Conservation (phyloP, 2,113 vertebrate genomes). For the Chaenogobius annularis region DNA sequence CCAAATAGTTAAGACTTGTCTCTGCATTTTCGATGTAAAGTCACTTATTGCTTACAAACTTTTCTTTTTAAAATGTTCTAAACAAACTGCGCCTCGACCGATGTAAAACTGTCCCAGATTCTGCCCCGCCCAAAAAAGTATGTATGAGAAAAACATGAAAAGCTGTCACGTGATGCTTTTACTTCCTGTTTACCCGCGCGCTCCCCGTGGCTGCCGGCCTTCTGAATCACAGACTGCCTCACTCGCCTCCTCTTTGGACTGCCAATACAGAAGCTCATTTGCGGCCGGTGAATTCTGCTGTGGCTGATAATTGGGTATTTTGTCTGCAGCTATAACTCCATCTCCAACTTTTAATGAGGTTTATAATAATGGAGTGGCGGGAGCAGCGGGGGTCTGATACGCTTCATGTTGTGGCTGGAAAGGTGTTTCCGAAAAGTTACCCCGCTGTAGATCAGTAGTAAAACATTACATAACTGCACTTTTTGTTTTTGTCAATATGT, state of each 20-base stretch:
- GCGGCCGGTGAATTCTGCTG: constrained; percentile 63
- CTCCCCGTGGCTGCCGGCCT: constrained; percentile 21
- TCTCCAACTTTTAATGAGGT: constrained; percentile 74
- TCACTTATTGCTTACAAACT: too few relatives aligned
- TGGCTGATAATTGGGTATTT: constrained; percentile 75
- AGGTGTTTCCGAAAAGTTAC: constrained; percentile 32
- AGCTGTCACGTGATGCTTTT: too few relatives aligned
- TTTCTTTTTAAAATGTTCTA: too few relatives aligned
- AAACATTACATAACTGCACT: neutral
- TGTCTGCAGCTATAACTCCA: constrained; percentile 70
- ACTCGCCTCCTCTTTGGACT: constrained; percentile 15
- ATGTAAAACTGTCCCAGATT: too few relatives aligned
- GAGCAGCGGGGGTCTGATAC: constrained; percentile 32
- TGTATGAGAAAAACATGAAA: too few relatives aligned
- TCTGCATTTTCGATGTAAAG: too few relatives aligned
- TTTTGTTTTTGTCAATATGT: too few relatives aligned
- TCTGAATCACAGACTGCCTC: constrained; percentile 23
- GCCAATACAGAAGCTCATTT: constrained; percentile 72
- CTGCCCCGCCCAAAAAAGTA: too few relatives aligned
- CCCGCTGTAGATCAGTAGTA: neutral
- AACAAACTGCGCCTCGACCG: too few relatives aligned
- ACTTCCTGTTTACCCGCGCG: neutral
- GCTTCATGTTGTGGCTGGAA: constrained; percentile 32
- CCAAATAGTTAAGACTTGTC: too few relatives aligned
- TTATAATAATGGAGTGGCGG: constrained; percentile 65